A percentile compares a stretch with the other conserved stretches of the same genome.
phyloP scores from a whole-genome alignment of 2,888 invertebrate species.

The Meghimatium bilineatum region DNA sequence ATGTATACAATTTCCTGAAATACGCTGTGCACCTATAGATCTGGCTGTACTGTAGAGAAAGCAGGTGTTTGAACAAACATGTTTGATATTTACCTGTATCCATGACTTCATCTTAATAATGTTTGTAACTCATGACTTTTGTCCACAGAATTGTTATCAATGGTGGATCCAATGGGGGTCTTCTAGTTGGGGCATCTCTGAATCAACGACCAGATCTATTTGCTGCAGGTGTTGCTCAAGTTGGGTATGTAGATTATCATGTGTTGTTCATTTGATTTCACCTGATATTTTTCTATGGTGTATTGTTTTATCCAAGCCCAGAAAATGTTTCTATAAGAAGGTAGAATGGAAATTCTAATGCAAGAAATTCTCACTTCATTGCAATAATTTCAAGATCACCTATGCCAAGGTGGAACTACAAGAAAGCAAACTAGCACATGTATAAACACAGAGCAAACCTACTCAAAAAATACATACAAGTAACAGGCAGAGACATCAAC shows the following conservation, averaged over 20 bases:
- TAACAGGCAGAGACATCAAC: too few relatives aligned
- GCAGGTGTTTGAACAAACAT: too few relatives aligned
- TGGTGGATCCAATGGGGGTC: conserved; percentile 97
- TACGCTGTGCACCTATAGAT: too few relatives aligned
- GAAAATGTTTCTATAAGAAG: not conserved
- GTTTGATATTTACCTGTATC: not conserved
- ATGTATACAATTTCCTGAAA: too few relatives aligned
- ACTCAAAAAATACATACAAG: too few relatives aligned
- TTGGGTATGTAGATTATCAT: conserved; percentile 84
- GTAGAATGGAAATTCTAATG: too few relatives aligned
- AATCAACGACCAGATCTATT: conserved; percentile 97
- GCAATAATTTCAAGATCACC: too few relatives aligned
- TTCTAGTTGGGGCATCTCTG: conserved; percentile 94
- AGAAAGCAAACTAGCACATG: too few relatives aligned
- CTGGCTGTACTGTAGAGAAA: too few relatives aligned
- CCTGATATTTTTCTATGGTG: not conserved
- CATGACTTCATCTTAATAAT: not conserved
- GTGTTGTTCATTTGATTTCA: not conserved
- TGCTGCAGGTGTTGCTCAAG: conserved; percentile 94
- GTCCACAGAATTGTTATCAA: conserved; percentile 85
- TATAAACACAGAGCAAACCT: too few relatives aligned
- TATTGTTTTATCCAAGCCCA: not conserved
- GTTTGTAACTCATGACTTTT: not conserved
- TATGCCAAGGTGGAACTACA: too few relatives aligned
- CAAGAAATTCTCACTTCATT: too few relatives aligned